Base-by-base conservation (phyloP, 1,140 invertebrate species). In the Scaptomyza graminum region DNA sequence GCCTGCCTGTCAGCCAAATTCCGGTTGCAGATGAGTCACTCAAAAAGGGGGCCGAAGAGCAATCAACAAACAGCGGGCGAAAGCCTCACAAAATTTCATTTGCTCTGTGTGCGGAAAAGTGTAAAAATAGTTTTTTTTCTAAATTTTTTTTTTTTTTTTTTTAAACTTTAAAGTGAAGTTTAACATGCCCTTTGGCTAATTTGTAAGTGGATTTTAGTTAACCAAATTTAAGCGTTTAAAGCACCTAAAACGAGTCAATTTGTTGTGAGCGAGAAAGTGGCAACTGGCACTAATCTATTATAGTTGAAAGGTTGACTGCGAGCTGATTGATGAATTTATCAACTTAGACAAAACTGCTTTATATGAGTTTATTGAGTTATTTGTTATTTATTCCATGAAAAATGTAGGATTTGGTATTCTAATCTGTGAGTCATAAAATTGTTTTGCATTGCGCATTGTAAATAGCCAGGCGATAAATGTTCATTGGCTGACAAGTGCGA, bases 11-110 rank as follows among this genome's bases (percentile, higher is more conserved):
- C 80, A 68, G 50, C 60, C 63, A 60, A 74, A 85, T 87, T 85
- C 82, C 82, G 82, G 70, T 82, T 85, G 82, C 83, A 71, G 74
- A 75, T 85, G 81, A 85, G 62, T 85, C 81, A 85, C 43, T 46
- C 15, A 31, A n/a, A 16, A 22, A 22, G 18, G 18, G 18, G 18
- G 3, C n/a, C n/a, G n/a, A n/a, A n/a, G n/a, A n/a, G 16, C 22
- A 44, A 3, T 22, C 18, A 22, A 22, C 18, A 46, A 57, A 13
- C 25, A 61, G 39, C 18, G 39, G 64, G 56, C 65, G 60, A 63
- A 80, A 80, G 79, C 65, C 65, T 51, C 44, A 13, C 70, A 61
- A 73, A 47, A 70, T 74, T 68, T 28, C 73, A 69, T 76, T 69
- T 74, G 57, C 68, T 51, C 41, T 66, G 18, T 22, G 18, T 22